Conservation (phyloP, 2,888 invertebrate species). For the Tolmerus cingulatus region DNA sequence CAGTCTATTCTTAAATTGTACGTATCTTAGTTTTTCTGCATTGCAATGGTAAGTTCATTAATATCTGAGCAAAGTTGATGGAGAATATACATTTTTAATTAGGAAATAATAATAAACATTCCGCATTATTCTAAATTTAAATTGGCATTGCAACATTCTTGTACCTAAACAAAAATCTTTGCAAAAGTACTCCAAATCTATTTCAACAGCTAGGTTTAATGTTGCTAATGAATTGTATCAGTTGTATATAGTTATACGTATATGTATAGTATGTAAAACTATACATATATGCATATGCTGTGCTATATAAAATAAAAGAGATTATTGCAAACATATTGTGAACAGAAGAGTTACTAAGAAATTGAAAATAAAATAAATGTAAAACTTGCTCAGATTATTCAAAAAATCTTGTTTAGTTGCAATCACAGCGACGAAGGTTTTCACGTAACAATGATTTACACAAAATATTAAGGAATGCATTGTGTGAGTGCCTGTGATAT, state of each 20-base stretch:
- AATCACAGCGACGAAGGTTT: not conserved
- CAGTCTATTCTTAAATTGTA: not conserved
- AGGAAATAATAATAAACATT: too few species aligned
- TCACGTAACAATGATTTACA: not conserved
- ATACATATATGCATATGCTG: too few species aligned
- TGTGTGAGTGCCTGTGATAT: slow-evolving; percentile 19
- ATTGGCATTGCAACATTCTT: not conserved
- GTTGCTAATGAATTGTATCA: too few species aligned
- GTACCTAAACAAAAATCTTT: not conserved
- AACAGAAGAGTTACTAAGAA: not conserved
- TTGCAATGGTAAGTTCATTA: not conserved
- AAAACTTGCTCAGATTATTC: not conserved
- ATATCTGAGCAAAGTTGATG: not conserved
- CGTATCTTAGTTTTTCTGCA: not conserved
- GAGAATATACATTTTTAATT: not conserved
- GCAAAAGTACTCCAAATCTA: too few species aligned
- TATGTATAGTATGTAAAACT: too few species aligned
- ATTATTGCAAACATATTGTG: too few species aligned
- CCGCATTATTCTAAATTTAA: too few species aligned
- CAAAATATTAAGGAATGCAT: not conserved
- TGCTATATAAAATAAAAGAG: too few species aligned
- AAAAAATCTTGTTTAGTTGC: not conserved
- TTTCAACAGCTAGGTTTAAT: too few species aligned
- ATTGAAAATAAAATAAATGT: not conserved
- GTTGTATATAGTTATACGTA: too few species aligned